Conservation (phyloP, 2,797 vertebrate species). For the Myripristis jacobus region DNA sequence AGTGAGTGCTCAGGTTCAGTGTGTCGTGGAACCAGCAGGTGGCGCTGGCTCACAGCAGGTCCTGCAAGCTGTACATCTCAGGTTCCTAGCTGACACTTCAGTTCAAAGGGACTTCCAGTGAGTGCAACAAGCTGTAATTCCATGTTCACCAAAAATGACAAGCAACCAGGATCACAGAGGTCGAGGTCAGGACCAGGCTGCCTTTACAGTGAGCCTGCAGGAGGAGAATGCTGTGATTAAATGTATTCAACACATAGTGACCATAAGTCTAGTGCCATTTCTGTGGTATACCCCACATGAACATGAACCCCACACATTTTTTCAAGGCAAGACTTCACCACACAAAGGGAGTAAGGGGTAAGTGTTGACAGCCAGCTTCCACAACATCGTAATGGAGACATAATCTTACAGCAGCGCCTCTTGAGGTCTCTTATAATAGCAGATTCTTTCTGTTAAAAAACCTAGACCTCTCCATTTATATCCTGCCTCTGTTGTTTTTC, state of each 20-base stretch:
- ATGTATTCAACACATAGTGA: not conserved
- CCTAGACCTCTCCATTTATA: not conserved
- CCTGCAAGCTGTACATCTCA: not conserved
- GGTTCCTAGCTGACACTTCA: no score
- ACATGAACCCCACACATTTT: not conserved
- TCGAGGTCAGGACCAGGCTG: not conserved
- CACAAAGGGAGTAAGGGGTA: constrained; percentile 4
- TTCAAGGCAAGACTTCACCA: not conserved
- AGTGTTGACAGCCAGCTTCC: constrained; percentile 4
- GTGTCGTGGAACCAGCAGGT: constrained; percentile 46
- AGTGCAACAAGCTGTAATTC: not conserved
- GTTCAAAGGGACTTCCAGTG: no score
- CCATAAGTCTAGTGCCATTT: not conserved
- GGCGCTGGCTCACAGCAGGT: constrained; percentile 32
- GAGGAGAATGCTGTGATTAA: constrained; percentile 1
- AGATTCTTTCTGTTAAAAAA: not conserved
- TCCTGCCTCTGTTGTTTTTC: not conserved
- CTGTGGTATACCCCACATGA: not conserved
- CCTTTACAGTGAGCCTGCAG: not conserved
- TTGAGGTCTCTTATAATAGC: constrained; percentile 7
- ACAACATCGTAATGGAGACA: constrained; percentile 14
- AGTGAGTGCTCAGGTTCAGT: not conserved
- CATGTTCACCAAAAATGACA: not conserved
- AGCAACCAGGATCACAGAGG: not conserved
- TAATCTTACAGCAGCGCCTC: not conserved